A percentile compares a stretch with the other conserved stretches of the same genome.
Conservation (phyloP, 2,113 vertebrate species). For the Hirundichthys speculiger region DNA sequence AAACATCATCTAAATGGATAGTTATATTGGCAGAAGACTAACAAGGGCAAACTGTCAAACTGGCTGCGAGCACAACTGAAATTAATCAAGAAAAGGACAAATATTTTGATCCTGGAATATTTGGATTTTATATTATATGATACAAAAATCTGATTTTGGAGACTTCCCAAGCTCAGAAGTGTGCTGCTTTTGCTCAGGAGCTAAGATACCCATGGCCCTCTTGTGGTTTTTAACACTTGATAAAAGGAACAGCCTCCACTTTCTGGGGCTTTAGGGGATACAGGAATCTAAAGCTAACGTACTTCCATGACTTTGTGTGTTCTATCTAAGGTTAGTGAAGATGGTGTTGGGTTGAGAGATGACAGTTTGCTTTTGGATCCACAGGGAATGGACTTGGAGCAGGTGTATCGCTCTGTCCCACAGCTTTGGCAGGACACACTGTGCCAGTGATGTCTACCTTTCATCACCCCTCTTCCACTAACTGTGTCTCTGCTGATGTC, state of each 20-base stretch:
- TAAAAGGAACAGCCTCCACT: not conserved
- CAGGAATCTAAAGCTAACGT: not conserved
- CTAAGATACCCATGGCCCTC: no score
- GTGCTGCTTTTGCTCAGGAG: no score
- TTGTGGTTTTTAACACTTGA: no score
- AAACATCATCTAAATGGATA: no score
- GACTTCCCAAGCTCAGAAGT: no score
- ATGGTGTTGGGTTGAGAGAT: conserved; percentile 16
- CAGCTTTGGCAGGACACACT: conserved; percentile 42
- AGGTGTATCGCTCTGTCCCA: conserved; percentile 56
- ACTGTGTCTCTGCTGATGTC: conserved; percentile 28
- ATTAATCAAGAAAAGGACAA: no score
- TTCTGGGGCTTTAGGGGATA: not conserved
- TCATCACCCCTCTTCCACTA: conserved; percentile 19
- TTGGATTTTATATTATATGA: no score
- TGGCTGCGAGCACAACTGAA: no score
- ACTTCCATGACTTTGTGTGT: not conserved
- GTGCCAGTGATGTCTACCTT: conserved; percentile 52
- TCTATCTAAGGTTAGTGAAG: not conserved
- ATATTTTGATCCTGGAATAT: no score
- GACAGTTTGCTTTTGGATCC: conserved; percentile 46
- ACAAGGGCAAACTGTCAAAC: no score
- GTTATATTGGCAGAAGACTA: no score
- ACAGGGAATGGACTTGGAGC: conserved; percentile 52
- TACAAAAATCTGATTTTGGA: no score